Evolutionary conservation across 2,888 invertebrate genomes (phyloP).

Genomic region (Pachydiplax longipennis): DNA sequence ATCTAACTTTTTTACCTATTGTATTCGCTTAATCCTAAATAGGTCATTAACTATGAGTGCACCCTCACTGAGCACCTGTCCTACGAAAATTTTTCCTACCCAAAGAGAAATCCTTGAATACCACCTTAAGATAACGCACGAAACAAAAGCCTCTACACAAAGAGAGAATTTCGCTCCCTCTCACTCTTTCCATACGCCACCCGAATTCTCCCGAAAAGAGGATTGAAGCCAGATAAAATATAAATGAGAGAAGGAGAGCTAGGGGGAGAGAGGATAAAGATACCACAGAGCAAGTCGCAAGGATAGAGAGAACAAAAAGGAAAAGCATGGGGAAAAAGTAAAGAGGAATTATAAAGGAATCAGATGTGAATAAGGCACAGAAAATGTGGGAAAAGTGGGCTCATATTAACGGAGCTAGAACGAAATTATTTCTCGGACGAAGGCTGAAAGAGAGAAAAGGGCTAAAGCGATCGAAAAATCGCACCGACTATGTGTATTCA

Average conservation of each 20-base stretch:
- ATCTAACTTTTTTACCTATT: no score
- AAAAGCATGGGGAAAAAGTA: not conserved
- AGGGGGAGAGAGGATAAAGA: not conserved
- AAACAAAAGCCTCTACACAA: not conserved
- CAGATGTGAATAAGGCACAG: not conserved
- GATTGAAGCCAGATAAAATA: not conserved
- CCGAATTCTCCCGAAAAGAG: not conserved
- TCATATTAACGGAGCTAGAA: no score
- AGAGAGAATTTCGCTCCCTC: not conserved
- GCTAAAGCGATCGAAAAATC: no score
- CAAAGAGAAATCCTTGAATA: no score
- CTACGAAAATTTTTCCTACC: no score
- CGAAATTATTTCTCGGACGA: no score
- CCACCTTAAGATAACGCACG: not conserved
- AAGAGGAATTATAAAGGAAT: not conserved
- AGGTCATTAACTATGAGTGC: no score
- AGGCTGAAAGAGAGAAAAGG: no score
- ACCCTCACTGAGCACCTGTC: no score
- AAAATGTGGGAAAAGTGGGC: no score
- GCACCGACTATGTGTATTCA: no score
- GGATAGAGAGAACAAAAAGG: not conserved
- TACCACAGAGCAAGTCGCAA: not conserved
- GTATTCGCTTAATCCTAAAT: no score
- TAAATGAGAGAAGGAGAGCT: not conserved
- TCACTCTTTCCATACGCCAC: not conserved